phyloP scores from a whole-genome alignment of 2,113 vertebrate species.

The Xyliphius kryptos region DNA sequence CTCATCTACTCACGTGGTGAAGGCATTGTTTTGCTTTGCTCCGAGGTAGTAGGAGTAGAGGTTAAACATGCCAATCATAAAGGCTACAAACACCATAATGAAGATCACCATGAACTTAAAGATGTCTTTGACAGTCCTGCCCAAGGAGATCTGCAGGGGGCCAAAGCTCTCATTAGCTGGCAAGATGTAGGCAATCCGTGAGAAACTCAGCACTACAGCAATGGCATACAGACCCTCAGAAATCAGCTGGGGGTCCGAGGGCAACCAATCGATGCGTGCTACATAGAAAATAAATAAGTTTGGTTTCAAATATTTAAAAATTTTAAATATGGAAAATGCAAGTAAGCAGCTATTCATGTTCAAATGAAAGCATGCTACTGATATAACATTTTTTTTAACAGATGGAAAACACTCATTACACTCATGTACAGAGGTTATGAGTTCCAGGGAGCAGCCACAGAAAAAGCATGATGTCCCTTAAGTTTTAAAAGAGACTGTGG shows the following conservation, averaged over 20 bases:
- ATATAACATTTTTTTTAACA: no score
- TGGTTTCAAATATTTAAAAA: no score
- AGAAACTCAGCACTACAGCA: slow-evolving; percentile 93
- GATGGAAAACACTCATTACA: no score
- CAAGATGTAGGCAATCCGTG: slow-evolving; percentile 89
- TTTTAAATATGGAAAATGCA: no score
- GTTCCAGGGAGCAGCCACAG: no score
- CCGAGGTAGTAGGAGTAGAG: slow-evolving; percentile 93
- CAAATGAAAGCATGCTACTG: no score
- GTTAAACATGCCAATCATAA: slow-evolving; percentile 98
- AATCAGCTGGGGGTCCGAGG: slow-evolving; percentile 90
- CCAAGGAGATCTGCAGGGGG: slow-evolving; percentile 90
- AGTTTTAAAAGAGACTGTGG: no score
- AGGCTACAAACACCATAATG: slow-evolving; percentile 94
- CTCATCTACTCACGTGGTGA: slow-evolving; percentile 87
- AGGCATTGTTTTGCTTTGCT: slow-evolving; percentile 87
- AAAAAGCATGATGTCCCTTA: no score
- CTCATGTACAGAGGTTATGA: no score
- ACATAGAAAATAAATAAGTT: no score
- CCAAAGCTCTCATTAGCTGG: slow-evolving; percentile 95
- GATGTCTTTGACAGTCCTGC: slow-evolving; percentile 92
- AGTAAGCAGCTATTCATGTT: no score
- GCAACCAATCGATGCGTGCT: slow-evolving; percentile 86
- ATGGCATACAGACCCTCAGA: slow-evolving; percentile 94
- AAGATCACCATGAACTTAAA: slow-evolving; percentile 98